phyloP scores from a whole-genome alignment of 2,113 vertebrate species.

The Takifugu flavidus region DNA sequence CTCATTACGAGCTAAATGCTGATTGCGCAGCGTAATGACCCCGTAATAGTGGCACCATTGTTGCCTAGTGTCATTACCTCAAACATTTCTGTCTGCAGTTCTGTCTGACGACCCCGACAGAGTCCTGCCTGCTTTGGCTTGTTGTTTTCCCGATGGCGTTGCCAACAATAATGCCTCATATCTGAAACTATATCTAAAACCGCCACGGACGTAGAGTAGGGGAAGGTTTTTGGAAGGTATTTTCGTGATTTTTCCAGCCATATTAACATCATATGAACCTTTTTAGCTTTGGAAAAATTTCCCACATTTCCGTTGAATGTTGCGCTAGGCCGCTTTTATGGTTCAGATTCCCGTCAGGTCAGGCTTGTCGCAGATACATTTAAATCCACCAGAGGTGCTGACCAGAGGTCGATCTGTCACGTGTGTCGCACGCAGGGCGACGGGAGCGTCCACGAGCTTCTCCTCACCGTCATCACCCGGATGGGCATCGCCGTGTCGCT shows the following conservation, averaged over 20 bases:
- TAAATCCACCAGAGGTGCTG: conserved; percentile 2
- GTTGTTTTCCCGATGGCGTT: not conserved
- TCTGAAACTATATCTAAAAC: not conserved
- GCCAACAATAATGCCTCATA: not conserved
- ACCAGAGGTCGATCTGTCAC: conserved; percentile 7
- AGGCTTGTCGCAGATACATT: not conserved
- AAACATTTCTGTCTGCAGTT: not conserved
- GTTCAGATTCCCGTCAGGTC: conserved; percentile 1
- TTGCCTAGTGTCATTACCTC: no score
- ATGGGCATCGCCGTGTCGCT: conserved; percentile 96
- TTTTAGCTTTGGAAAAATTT: no score
- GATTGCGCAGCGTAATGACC: not conserved
- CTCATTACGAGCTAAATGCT: not conserved
- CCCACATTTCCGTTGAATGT: not conserved
- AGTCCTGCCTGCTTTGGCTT: not conserved
- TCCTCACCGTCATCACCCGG: conserved; percentile 93
- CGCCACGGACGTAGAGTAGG: not conserved
- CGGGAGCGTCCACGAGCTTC: conserved; percentile 86
- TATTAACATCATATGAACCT: not conserved
- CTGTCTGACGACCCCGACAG: not conserved
- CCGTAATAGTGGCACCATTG: not conserved
- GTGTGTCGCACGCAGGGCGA: conserved; percentile 75
- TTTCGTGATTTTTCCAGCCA: not conserved
- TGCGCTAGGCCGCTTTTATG: not conserved
- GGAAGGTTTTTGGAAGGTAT: not conserved